Base-by-base conservation (phyloP, 2,888 invertebrate genomes). In the Polietes domitor region DNA sequence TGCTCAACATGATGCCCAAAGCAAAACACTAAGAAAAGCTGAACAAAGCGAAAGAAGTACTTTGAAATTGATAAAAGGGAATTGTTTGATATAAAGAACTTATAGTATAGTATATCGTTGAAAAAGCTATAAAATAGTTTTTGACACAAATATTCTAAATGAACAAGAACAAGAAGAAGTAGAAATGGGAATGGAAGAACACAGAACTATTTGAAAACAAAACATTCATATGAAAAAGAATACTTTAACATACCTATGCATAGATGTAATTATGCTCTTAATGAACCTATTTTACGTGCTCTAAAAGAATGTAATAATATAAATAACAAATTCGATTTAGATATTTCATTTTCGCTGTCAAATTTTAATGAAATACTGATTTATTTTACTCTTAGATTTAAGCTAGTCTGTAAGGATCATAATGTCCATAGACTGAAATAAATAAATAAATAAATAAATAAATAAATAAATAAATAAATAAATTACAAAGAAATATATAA, bases 121-220 rank as follows among this genome's bases (percentile, higher is more conserved):
- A 65, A 68, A 61, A 61, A 81, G 72, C 83, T 85, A 85, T 85
- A 65, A 83, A 85, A 85, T 85, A 85, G 85, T 83, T 82, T 77
- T 74, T 73, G 85, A 85, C 85, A 85, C 83, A 85, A 85, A 83
- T 85, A 79, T 81, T 84, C 68, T 72, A 32, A 72, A 75, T 43
- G 43, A 75, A 37, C 10, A 26, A 15, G 58, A 28, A 47, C 26
- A 50, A 37, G 21, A 55, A 55, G 43, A 74, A 55, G 1, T 78
- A 58, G 26, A 24, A 53, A 50, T 81, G 47, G 72, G 19, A 28
- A 78, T 61, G 58, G 76, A 24, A 37, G 32, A 73, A 71, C 26
- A 79, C 43, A 43, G 43, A 77, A 71, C 26, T 80, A 77, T 21
- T 72, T 73, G 47, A 75, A 78, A 80, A 80, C 32, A 72, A 80